Evolutionary conservation across 2,113 vertebrate genomes (phyloP).

Genomic region (Colistium nudipinnis): DNA sequence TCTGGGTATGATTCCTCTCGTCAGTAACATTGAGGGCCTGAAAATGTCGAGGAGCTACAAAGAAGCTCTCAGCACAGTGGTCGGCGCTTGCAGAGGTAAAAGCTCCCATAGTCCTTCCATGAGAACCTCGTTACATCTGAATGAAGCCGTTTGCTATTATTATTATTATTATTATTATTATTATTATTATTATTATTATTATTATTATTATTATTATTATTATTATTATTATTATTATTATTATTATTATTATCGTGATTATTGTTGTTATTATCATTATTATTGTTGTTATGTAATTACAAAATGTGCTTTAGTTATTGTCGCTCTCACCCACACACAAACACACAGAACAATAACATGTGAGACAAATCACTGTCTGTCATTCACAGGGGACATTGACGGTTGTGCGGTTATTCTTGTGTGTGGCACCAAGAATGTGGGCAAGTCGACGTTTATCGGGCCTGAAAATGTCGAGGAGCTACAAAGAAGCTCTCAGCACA

Average conservation of each 20-base stretch:
- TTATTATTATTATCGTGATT: too few relatives aligned
- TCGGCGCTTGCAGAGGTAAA: constrained; percentile 85
- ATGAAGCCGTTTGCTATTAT: too few relatives aligned
- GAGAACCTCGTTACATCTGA: too few relatives aligned
- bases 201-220: too few relatives aligned
- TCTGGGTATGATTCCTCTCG: constrained; percentile 82
- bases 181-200: too few relatives aligned
- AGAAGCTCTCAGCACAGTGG: constrained; percentile 79
- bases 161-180: too few relatives aligned
- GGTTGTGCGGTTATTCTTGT: constrained; percentile 88
- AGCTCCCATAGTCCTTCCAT: too few relatives aligned
- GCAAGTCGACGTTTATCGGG: constrained; percentile 92
- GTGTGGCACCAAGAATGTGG: constrained; percentile 89
- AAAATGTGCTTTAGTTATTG: not conserved
- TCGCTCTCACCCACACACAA: not conserved
- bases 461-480: constrained; percentile 78
- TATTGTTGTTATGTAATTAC: too few relatives aligned
- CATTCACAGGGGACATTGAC: constrained; percentile 84
- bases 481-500: constrained; percentile 75
- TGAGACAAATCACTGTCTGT: not conserved
- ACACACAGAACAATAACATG: not conserved
- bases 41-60: constrained; percentile 75
- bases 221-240: too few relatives aligned
- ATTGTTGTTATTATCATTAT: too few relatives aligned
- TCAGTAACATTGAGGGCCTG: constrained; percentile 67